phyloP scores from a whole-genome alignment of 2,888 invertebrate genomes.

The Drosophila neutralis region DNA sequence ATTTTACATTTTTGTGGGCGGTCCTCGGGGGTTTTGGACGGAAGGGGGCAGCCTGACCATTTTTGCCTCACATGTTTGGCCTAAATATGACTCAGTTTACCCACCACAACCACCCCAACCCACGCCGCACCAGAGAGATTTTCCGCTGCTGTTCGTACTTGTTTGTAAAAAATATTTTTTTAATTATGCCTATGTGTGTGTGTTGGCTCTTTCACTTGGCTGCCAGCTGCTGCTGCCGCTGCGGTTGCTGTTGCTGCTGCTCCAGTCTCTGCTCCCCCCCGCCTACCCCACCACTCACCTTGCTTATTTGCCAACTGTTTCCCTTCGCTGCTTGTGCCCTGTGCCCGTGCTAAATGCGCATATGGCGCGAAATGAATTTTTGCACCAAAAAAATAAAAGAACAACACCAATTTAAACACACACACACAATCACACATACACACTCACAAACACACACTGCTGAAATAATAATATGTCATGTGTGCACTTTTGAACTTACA shows the following conservation, averaged over 20 bases:
- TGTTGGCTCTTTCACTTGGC: slow-evolving; percentile 55
- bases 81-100: slow-evolving; percentile 52
- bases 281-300: neutral
- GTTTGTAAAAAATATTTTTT: slow-evolving; percentile 62
- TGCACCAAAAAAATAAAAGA: slow-evolving; percentile 32
- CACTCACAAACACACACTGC: slow-evolving; percentile 14
- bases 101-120: neutral
- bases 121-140: slow-evolving; percentile 12
- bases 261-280: neutral
- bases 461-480: slow-evolving; percentile 73
- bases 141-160: slow-evolving; percentile 20
- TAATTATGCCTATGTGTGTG: slow-evolving; percentile 63
- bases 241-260: slow-evolving; percentile 25
- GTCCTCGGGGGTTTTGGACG: neutral
- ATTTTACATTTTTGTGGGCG: slow-evolving; percentile 52
- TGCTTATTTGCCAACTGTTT: slow-evolving; percentile 13
- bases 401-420: slow-evolving; percentile 28
- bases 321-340: slow-evolving; percentile 51
- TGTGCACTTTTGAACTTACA: slow-evolving; percentile 66
- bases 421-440: neutral
- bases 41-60: neutral
- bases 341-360: slow-evolving; percentile 73
- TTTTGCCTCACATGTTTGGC: slow-evolving; percentile 52
- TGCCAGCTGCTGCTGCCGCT: slow-evolving; percentile 40
- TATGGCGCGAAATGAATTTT: slow-evolving; percentile 77